Base-by-base conservation (phyloP, 2,797 vertebrate genomes). In the Arrhamphus sclerolepis region DNA sequence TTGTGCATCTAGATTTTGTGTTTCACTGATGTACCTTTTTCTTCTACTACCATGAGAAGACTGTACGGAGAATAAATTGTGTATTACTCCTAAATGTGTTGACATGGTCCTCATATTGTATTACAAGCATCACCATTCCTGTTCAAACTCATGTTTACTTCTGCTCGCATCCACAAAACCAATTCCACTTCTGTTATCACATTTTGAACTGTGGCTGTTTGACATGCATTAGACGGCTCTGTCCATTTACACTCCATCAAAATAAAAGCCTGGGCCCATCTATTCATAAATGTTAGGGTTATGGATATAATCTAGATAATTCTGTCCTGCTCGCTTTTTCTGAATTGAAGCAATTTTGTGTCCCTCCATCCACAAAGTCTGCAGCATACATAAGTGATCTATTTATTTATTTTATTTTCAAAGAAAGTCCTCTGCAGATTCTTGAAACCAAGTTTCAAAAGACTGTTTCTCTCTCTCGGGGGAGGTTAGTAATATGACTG, bases 271-370 rank as follows among this genome's bases (percentile, higher is more conserved):
- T 0, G 0, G 7, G 39, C 56, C 67, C 63, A 66, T 78, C 67
- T 72, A 54, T 68, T 51, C 65, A 50, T 66, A 68, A 77, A 76
- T 17, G 46, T 70, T 54, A 63, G 50, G 22, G 72, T 79, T 78
- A 74, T 72, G 78, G 78, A 73, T 77, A 61, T 80, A 82, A 81
- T 75, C 62, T 56, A 76, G 84, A 86, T 81, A 59, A 55, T 72
- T 82, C 66, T 70, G 76, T 63, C 70, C 49, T 61, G 63, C 57
- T 62, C 38, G 17, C 22, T 66, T 58, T 67, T 50, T 56, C 31
- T 63, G 72, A 80, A 75, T 62, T 71, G 70, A 68, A 72, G 69
- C 79, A 79, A 84, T 84, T 78, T 81, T 76, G 69, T 67, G 84
- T 75, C 58, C 57, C 1, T 34, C 60, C 7, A 17, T 62, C 53